Conservation (phyloP, 2,797 vertebrate genomes). For the Parambassis ranga region DNA sequence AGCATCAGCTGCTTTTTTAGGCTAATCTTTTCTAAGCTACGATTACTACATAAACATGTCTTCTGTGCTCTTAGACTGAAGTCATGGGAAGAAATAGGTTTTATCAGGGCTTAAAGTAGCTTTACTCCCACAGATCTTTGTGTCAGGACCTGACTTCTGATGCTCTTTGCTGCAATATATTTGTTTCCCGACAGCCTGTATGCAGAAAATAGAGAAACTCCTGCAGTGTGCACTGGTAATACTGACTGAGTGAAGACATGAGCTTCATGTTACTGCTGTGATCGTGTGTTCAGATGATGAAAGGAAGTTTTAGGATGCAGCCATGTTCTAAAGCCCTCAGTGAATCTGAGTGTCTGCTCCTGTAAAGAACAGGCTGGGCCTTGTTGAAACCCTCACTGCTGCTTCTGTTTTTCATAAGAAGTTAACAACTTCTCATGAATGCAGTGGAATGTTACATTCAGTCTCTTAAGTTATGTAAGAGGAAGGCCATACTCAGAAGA, state of each 20-base stretch:
- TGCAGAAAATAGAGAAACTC: constrained; percentile 13
- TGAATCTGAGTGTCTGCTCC: constrained; percentile 12
- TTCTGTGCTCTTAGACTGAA: constrained; percentile 63
- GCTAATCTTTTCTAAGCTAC: constrained; percentile 66
- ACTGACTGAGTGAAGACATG: neutral
- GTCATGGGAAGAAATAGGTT: constrained; percentile 72
- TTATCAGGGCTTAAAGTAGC: constrained; percentile 58
- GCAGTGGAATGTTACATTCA: constrained; percentile 68
- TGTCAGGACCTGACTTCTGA: constrained; percentile 52
- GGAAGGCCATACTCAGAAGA: constrained; percentile 56
- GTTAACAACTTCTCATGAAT: constrained; percentile 64
- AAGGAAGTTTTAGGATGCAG: neutral
- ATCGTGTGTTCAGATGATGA: constrained; percentile 16
- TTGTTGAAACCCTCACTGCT: constrained; percentile 42
- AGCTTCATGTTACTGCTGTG: neutral
- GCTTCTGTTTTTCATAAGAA: constrained; percentile 66
- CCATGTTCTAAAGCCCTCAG: constrained; percentile 15
- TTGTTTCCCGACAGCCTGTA: constrained; percentile 42
- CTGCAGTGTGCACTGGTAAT: neutral
- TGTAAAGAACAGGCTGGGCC: constrained; percentile 43
- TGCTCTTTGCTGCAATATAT: constrained; percentile 32
- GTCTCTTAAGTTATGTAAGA: constrained; percentile 75
- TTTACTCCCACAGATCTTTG: constrained; percentile 47
- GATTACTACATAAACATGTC: constrained; percentile 74
- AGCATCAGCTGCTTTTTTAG: constrained; percentile 63